Conservation (phyloP, 2,113 vertebrate genomes). For the Dermatemys mawii region DNA sequence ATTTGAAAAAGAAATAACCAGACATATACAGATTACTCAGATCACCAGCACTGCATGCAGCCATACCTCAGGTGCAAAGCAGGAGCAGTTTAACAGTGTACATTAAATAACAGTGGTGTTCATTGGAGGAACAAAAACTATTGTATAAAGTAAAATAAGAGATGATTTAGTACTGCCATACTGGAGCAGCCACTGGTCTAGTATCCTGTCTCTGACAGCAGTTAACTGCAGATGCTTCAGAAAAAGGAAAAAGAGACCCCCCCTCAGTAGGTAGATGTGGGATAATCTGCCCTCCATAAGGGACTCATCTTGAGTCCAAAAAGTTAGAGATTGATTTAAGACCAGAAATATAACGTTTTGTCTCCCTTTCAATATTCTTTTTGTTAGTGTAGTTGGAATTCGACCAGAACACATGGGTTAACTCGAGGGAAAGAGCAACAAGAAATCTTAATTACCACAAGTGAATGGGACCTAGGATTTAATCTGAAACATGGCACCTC, state of each 20-base stretch:
- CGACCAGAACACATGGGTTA: background rate
- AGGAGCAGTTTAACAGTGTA: background rate
- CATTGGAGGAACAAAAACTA: background rate
- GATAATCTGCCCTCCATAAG: background rate
- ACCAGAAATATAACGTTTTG: background rate
- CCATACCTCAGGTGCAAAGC: background rate
- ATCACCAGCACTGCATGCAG: background rate
- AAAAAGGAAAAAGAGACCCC: background rate
- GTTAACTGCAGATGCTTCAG: background rate
- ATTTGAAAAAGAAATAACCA: fast-evolving
- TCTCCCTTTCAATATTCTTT: background rate
- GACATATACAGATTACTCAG: background rate
- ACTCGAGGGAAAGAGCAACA: background rate
- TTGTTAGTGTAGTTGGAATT: background rate
- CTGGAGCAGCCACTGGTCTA: background rate
- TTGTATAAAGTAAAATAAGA: background rate
- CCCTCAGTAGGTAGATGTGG: background rate
- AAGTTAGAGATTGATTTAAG: background rate
- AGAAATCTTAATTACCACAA: background rate
- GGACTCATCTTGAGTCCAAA: background rate
- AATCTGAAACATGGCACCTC: background rate
- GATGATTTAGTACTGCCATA: background rate
- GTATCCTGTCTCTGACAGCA: background rate
- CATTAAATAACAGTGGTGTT: background rate
- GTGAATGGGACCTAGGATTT: background rate